Conservation (phyloP, 2,797 vertebrate genomes). For the Poliocrania exsul region DNA sequence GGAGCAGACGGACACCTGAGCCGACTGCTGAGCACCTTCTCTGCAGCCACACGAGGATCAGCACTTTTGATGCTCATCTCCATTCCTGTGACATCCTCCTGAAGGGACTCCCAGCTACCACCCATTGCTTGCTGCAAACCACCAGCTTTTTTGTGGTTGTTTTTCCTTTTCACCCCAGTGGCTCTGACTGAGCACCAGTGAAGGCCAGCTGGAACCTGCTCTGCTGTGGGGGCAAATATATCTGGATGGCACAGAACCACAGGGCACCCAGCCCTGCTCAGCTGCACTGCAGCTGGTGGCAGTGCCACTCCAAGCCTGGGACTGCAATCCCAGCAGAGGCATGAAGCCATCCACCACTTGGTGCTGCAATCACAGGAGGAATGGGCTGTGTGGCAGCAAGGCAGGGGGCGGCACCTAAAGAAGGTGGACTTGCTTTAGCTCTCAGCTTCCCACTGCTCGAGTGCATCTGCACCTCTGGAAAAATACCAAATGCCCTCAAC, state of each 20-base stretch:
- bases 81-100: neutral
- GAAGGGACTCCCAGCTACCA: neutral
- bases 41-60: neutral
- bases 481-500: neutral
- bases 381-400: neutral
- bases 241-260: rapidly evolving
- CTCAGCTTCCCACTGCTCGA: neutral
- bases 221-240: neutral
- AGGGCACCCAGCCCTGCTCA: neutral
- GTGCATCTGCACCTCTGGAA: slow-evolving; percentile 32
- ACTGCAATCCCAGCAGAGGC: rapidly evolving
- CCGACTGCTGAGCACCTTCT: slow-evolving; percentile 7
- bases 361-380: neutral
- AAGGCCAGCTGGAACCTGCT: neutral
- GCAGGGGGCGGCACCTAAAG: neutral
- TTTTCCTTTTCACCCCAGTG: neutral
- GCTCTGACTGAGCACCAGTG: neutral
- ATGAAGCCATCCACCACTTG: neutral
- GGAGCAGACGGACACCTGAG: slow-evolving; percentile 33
- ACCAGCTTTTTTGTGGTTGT: neutral
- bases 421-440: neutral
- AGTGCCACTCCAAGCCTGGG: neutral
- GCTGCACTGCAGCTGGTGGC: neutral
- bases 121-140: neutral
- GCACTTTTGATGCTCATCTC: neutral